A percentile compares a stretch with the other conserved stretches of the same genome.
These are phyloP conservation scores for Furcifer pardalis DNA, from an alignment of 2,797 vertebrate genomes.

Conservation along the genomic window DNA sequence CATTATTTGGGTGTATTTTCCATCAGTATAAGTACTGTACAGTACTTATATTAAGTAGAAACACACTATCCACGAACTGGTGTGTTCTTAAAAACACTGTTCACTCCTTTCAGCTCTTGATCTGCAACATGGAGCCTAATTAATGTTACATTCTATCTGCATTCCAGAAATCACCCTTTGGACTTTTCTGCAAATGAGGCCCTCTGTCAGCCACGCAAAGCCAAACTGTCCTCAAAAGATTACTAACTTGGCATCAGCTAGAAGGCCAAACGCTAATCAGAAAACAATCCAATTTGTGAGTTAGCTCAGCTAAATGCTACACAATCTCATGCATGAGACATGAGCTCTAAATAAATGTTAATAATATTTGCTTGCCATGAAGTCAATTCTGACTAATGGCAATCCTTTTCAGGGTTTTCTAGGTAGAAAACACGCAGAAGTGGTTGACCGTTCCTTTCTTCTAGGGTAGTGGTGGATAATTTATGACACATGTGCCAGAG, in stretches of 20 bases:
- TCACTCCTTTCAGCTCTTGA: slow-evolving; percentile 22
- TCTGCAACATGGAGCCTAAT: slow-evolving; percentile 25
- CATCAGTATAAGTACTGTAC: neutral
- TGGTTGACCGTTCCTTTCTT: too few relatives aligned
- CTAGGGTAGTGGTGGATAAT: too few relatives aligned
- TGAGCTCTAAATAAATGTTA: neutral
- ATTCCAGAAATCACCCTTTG: slow-evolving; percentile 48
- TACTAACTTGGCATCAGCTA: slow-evolving; percentile 37
- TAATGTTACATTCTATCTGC: slow-evolving; percentile 23
- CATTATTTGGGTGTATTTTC: neutral
- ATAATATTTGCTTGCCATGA: too few relatives aligned
- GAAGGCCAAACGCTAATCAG: slow-evolving; percentile 26
- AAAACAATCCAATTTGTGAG: neutral
- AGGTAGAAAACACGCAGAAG: too few relatives aligned
- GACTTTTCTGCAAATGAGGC: slow-evolving; percentile 45
- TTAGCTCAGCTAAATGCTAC: neutral
- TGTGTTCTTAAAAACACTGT: neutral
- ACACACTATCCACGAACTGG: neutral
- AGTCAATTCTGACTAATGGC: too few relatives aligned
- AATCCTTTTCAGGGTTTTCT: too few relatives aligned
- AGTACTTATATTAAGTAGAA: neutral
- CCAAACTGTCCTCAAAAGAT: slow-evolving; percentile 6
- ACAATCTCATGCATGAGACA: neutral
- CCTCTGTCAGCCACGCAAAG: slow-evolving; percentile 40
- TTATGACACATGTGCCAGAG: too few relatives aligned